phyloP scores from a whole-genome alignment of 2,113 vertebrate species.

The Hyperoodon ampullatus region DNA sequence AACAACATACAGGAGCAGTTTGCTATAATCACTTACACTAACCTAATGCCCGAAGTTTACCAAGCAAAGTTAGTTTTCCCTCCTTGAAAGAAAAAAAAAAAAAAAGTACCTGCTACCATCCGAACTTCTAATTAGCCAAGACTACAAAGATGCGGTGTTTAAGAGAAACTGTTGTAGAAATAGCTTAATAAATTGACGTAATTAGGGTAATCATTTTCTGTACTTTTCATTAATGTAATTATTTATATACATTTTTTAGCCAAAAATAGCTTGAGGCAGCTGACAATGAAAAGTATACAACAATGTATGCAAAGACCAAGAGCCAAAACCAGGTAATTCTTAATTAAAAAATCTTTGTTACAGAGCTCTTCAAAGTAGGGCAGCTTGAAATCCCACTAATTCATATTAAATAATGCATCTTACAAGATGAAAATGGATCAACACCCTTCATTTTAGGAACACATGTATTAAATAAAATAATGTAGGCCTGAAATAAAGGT shows the following conservation, averaged over 20 bases:
- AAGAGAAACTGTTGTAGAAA: not conserved
- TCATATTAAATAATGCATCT: not conserved
- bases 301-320: not conserved
- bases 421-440: not conserved
- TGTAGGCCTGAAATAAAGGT: conserved; percentile 3
- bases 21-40: not conserved
- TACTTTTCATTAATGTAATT: not conserved
- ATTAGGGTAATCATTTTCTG: conserved; percentile 5
- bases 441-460: not conserved
- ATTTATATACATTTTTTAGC: not conserved
- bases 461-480: not conserved
- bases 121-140: not conserved
- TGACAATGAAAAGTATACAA: not conserved
- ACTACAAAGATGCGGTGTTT: not conserved
- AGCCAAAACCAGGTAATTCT: not conserved
- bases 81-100: not conserved
- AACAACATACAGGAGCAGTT: not conserved
- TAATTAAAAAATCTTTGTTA: conserved; percentile 13
- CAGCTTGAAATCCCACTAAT: conserved; percentile 29
- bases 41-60: not conserved
- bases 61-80: not conserved
- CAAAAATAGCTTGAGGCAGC: not conserved
- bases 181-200: not conserved
- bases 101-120: not conserved
- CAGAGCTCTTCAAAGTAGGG: not conserved